Base-by-base conservation (phyloP, 2,113 vertebrate genomes). In the Lucifuga dentata region DNA sequence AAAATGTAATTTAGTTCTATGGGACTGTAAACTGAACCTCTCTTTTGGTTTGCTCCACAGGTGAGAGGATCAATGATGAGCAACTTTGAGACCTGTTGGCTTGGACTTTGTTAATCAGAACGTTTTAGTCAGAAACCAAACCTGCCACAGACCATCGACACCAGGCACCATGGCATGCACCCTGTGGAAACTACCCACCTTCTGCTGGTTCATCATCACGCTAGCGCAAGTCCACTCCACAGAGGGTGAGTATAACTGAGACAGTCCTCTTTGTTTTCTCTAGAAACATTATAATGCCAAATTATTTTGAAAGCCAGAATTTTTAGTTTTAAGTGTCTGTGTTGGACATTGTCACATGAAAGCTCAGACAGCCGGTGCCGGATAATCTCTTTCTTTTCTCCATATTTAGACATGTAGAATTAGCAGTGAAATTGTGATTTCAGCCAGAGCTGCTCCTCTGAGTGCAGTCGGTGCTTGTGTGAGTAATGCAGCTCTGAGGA, bases 171-270 rank as follows among this genome's bases (percentile, higher is more conserved):
- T 98, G 96, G 94, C 95, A 91, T 92, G 94, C 93, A 93, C 93
- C 92, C 93, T 94, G 92, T 94, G 95, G 96, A 97, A 94, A 93
- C 94, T 96, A 93, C 93, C 90, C 93, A 95, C 93, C 90, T 91
- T 97, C 92, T 97, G 95, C 81, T 92, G 91, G 95, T 95, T 98
- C 86, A 89, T 98, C 92, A 93, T 99, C 83, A 90, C 95, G 87
- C 93, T 98, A 84, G 93, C 94, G 87, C 95, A 95, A 86, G 93
- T 98, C 78, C 93, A 95, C 80, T 96, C 94, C 87, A 94, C 94
- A 76, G 95, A 98, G 94, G 98, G 98, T 99, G 95, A 96, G 95
- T 88, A 65, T 43, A 53, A 7, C n/a, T 24, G 3, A 50, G 62
- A 49, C 6, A 3, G 16, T 35, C 15, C 0, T 48, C 23, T 17